Conservation (phyloP, 2,797 vertebrate species). For the Smutsia temminckii region DNA sequence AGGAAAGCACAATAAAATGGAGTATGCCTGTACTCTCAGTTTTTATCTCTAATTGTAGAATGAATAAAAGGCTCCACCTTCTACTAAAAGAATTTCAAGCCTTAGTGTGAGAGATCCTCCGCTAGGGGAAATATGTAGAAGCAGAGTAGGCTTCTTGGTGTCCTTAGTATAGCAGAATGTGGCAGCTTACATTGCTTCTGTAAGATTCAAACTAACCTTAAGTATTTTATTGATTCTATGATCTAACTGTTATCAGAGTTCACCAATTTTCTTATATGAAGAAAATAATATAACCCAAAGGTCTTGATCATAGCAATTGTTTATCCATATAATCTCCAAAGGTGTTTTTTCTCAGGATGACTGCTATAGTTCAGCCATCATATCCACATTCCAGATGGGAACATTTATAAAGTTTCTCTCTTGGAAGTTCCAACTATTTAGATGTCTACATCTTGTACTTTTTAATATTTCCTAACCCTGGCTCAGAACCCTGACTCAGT, state of each 20-base stretch:
- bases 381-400: background rate
- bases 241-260: background rate
- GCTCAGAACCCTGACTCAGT: background rate
- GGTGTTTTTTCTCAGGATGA: background rate
- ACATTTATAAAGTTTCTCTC: background rate
- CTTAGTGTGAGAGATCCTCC: background rate
- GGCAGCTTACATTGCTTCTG: background rate
- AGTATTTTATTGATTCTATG: constrained; percentile 8
- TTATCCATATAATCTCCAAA: background rate
- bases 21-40: background rate
- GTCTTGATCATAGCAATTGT: background rate
- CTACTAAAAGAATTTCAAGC: background rate
- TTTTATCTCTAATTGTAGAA: background rate
- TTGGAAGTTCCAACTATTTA: background rate
- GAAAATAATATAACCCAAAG: background rate
- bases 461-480: background rate
- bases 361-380: background rate
- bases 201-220: background rate
- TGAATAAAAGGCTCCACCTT: background rate
- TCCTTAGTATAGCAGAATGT: background rate
- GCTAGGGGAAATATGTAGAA: background rate
- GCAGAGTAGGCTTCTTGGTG: background rate
- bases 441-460: background rate
- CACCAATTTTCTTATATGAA: background rate
- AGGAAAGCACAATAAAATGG: no score